These are phyloP conservation scores for Acromyrmex echinatior DNA, from an alignment of 1,140 invertebrate genomes.

Conservation along the genomic window DNA sequence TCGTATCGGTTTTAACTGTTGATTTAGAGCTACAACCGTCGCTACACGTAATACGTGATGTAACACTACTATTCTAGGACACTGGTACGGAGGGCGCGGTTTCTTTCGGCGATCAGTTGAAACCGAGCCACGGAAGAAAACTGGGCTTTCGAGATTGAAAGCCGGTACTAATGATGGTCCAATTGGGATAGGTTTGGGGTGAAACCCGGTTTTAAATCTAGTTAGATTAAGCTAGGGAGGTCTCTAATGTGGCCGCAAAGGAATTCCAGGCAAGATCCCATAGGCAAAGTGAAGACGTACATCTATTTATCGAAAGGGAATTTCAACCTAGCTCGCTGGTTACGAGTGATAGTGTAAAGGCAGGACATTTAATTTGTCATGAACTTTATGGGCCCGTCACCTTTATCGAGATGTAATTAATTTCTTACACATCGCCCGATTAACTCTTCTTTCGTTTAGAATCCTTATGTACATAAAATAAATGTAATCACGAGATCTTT, in stretches of 20 bases:
- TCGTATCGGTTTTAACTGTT: slow-evolving; percentile 37
- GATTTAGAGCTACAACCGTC: slow-evolving; percentile 57
- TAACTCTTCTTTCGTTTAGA: background rate
- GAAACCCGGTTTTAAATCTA: slow-evolving; percentile 67
- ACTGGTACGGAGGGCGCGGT: slow-evolving; percentile 1
- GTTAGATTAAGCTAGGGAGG: slow-evolving; percentile 61
- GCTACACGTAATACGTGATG: slow-evolving; percentile 55
- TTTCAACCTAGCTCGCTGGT: background rate
- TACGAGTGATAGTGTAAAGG: background rate
- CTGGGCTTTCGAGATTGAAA: slow-evolving; percentile 37
- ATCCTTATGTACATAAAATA: background rate
- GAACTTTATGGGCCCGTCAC: slow-evolving; percentile 8
- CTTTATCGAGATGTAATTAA: slow-evolving; percentile 9
- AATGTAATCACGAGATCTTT: background rate
- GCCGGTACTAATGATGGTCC: slow-evolving; percentile 54
- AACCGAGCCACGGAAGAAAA: slow-evolving; percentile 18
- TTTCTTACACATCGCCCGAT: slow-evolving; percentile 11
- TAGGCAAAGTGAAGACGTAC: slow-evolving; percentile 64
- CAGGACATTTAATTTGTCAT: slow-evolving; percentile 35
- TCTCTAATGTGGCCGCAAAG: slow-evolving; percentile 68
- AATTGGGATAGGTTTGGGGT: slow-evolving; percentile 69
- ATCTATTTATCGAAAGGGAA: slow-evolving; percentile 47
- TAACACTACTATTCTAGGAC: slow-evolving; percentile 41
- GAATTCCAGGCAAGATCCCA: slow-evolving; percentile 25
- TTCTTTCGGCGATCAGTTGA: background rate